These are phyloP conservation scores for Antennarius maculatus DNA, from an alignment of 2,797 vertebrate genomes.

Conservation along the genomic window DNA sequence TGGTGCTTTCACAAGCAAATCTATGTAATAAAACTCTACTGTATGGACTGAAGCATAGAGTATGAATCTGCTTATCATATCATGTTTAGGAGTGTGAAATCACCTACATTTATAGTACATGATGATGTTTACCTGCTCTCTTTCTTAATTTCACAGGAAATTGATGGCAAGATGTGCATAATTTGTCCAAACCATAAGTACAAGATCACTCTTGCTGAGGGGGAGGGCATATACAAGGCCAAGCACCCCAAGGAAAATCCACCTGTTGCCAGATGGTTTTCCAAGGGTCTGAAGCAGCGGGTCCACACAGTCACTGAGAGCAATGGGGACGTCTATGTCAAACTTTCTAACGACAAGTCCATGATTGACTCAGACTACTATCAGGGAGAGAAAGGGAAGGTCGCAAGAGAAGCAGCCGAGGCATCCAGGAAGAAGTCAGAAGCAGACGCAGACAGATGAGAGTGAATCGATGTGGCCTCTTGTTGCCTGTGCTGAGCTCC, in stretches of 20 bases:
- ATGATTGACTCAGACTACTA: slow-evolving; percentile 90
- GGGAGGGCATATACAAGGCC: slow-evolving; percentile 89
- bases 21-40: slow-evolving; percentile 7
- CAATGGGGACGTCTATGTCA: slow-evolving; percentile 87
- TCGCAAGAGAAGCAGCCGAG: slow-evolving; percentile 55
- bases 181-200: slow-evolving; percentile 95
- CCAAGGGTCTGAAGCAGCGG: slow-evolving; percentile 93
- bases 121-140: slow-evolving; percentile 30
- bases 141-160: slow-evolving; percentile 79
- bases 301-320: slow-evolving; percentile 83
- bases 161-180: slow-evolving; percentile 87
- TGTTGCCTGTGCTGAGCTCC: neutral
- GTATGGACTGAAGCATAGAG: neutral
- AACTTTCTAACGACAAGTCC: slow-evolving; percentile 73
- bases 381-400: slow-evolving; percentile 86
- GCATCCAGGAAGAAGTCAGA: slow-evolving; percentile 24
- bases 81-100: slow-evolving; percentile 13
- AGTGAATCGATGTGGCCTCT: neutral
- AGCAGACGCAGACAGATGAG: slow-evolving; percentile 1
- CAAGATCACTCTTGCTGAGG: slow-evolving; percentile 88
- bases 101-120: slow-evolving; percentile 20
- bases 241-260: slow-evolving; percentile 76
- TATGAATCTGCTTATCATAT: slow-evolving; percentile 28
- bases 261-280: slow-evolving; percentile 82
- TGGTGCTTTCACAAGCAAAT: slow-evolving; percentile 6